Base-by-base conservation (phyloP, 2,888 invertebrate species). In the Drosophila dives region DNA sequence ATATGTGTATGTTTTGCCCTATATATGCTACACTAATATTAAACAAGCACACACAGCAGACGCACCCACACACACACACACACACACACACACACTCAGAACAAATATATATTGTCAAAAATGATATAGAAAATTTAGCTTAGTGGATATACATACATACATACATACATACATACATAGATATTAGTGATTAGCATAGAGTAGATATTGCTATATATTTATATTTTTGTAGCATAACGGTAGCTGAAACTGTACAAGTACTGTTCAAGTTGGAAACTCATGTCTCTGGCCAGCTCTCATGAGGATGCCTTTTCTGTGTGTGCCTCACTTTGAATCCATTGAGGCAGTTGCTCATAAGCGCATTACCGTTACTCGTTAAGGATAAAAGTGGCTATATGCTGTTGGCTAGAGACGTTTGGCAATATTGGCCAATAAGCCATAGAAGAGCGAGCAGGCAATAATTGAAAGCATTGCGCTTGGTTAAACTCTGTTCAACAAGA, bases 261-360 rank as follows among this genome's bases (percentile, higher is more conserved):
- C n/a, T 50, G 29, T 34, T 29, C 17, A 17, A 64, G 34, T 23
- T 40, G 3, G 42, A 23, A 50, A 53, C 53, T 34, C 23, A 53
- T 32, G 26, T 7, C 45, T 12, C 11, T 40, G 4, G 29, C 56
- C 59, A 45, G 59, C 55, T 51, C 48, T 60, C 58, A 38, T 48
- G 61, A 56, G 33, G 45, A 29, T 50, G 15, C 53, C 49, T 58
- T 29, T 58, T 58, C n/a, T 75, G 71, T 71, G 40, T 56, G 56
- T 33, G 36, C 15, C n/a, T 36, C 26, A 23, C 49, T 62, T 29
- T 42, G 34, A 58, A 45, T 32, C 42, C 56, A 42, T 64, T 61
- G 56, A 49, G 42, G 42, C 40, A 17, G 36, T 55, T 55, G 38
- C 65, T 66, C 49, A 33, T 76, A 80, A 77, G 77, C 76, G 77